Conservation (phyloP, 2,797 vertebrate species). For the Champsocephalus gunnari region DNA sequence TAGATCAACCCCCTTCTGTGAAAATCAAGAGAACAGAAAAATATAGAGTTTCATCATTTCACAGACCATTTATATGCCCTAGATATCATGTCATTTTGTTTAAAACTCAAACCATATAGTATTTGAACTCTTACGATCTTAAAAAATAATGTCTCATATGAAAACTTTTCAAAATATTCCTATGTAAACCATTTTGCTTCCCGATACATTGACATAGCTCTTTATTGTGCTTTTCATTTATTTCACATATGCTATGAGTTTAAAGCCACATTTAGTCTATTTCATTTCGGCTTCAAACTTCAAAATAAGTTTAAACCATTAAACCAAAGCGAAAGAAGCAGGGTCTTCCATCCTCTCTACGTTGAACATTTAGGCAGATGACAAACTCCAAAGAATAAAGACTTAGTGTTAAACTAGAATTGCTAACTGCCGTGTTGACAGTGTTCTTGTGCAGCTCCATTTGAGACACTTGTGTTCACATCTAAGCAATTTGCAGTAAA, state of each 20-base stretch:
- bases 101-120: constrained; percentile 11
- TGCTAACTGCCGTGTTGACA: constrained; percentile 75
- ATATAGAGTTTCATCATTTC: constrained; percentile 28
- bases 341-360: neutral
- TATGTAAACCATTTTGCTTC: neutral
- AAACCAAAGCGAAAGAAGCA: neutral
- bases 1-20: constrained; percentile 23
- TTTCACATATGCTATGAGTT: neutral
- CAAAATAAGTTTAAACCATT: neutral
- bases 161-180: constrained; percentile 7
- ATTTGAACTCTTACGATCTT: neutral
- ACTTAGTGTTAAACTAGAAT: constrained; percentile 54
- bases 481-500: constrained; percentile 25
- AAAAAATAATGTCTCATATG: neutral
- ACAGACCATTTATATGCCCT: constrained; percentile 10
- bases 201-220: neutral
- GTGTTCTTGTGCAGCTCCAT: constrained; percentile 62
- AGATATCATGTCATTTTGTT: constrained; percentile 14
- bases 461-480: constrained; percentile 23
- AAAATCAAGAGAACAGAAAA: constrained; percentile 37
- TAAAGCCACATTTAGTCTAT: constrained; percentile 13
- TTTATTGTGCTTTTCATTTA: neutral
- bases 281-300: neutral
- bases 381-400: neutral
- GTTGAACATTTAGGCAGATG: neutral